Evolutionary conservation across 2,797 vertebrate genomes (phyloP).

Genomic region (Phrynocephalus forsythii): DNA sequence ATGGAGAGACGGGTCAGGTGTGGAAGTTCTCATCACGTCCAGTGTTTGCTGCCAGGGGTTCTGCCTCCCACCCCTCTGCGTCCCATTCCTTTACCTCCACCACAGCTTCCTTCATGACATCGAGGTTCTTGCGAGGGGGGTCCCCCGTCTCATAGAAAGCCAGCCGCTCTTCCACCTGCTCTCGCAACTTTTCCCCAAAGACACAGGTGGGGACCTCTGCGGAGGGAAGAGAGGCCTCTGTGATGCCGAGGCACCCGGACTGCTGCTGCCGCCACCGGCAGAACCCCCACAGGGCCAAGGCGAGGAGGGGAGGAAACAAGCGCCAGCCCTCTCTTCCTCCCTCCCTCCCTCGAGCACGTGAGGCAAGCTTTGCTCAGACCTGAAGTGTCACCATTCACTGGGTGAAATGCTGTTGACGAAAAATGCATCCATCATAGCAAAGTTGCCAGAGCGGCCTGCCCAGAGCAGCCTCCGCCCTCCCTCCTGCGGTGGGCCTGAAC

Average conservation of each 20-base stretch:
- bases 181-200: slow-evolving; percentile 91
- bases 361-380: slow-evolving; percentile 85
- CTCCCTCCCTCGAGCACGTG: too few species aligned
- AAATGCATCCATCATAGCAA: slow-evolving; percentile 93
- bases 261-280: not conserved
- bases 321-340: too few species aligned
- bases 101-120: slow-evolving; percentile 95
- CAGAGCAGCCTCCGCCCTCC: not conserved
- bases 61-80: not conserved
- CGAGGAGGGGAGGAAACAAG: not conserved
- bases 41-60: not conserved
- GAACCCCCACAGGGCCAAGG: not conserved
- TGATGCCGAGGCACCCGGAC: rapidly evolving
- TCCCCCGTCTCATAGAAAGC: slow-evolving; percentile 94
- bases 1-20: slow-evolving; percentile 78
- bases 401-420: slow-evolving; percentile 97
- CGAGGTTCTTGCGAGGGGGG: slow-evolving; percentile 91
- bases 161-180: slow-evolving; percentile 93
- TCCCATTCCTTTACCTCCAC: slow-evolving; percentile 81
- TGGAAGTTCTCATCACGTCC: slow-evolving; percentile 85
- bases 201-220: slow-evolving; percentile 91
- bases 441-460: slow-evolving; percentile 19
- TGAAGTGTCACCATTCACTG: slow-evolving; percentile 77
- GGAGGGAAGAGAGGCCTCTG: rapidly evolving
- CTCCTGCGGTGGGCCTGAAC: not conserved